Percentiles rank a stretch among this genome's conserved stretches.
phyloP scores from a whole-genome alignment of 37 sponge, comb jelly and placozoan genomes.

The Geodia barretti region DNA sequence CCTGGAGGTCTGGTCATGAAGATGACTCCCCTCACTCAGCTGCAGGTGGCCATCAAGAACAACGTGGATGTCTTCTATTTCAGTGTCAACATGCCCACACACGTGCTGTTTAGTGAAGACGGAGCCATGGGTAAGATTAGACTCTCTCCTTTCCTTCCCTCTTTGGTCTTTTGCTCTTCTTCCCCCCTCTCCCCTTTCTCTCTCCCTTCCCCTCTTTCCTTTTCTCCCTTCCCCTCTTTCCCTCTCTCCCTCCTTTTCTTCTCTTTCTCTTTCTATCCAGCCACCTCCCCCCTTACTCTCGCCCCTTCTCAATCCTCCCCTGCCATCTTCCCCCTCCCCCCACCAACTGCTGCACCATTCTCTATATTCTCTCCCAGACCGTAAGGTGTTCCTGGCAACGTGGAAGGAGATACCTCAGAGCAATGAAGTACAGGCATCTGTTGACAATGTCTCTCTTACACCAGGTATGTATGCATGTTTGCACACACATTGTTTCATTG shows the following conservation, averaged over 20 bases:
- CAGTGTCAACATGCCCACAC: slow-evolving; percentile 41
- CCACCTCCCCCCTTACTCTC: too few relatives aligned
- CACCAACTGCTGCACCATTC: too few relatives aligned
- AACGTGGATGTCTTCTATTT: slow-evolving; percentile 91
- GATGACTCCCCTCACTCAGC: slow-evolving; percentile 86
- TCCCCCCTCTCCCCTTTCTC: not conserved
- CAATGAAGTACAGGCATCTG: slow-evolving; percentile 62
- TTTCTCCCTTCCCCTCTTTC: slow-evolving; percentile 39
- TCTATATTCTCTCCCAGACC: slow-evolving; percentile 71
- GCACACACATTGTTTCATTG: too few relatives aligned
- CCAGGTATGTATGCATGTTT: too few relatives aligned
- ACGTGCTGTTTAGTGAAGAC: slow-evolving; percentile 71
- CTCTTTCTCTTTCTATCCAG: too few relatives aligned
- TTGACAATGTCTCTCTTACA: slow-evolving; percentile 22
- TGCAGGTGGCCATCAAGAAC: slow-evolving; percentile 97
- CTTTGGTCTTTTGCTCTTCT: not conserved
- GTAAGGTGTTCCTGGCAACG: slow-evolving; percentile 82
- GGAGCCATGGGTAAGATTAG: slow-evolving; percentile 79
- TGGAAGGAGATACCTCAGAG: slow-evolving; percentile 87
- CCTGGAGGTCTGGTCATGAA: slow-evolving; percentile 77
- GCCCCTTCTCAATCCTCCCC: too few relatives aligned
- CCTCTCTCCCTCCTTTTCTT: not conserved
- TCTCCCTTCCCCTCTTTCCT: slow-evolving; percentile 86
- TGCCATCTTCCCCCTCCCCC: too few relatives aligned
- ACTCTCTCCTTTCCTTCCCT: not conserved